These are phyloP conservation scores for Eupithecia pulchellata DNA, from an alignment of 2,888 invertebrate genomes.

Conservation along the genomic window DNA sequence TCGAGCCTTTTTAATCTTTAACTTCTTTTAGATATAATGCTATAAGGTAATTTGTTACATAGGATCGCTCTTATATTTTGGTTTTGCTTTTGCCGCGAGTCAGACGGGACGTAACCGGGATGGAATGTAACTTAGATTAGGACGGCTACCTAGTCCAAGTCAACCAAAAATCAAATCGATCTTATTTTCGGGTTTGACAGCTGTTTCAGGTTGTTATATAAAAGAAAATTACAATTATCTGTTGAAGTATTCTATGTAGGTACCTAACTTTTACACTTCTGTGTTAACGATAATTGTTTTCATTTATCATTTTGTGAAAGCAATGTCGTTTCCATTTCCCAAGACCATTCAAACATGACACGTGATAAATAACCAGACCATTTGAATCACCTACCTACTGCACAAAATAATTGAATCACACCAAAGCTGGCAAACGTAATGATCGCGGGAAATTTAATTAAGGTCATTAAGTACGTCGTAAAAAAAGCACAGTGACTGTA, in stretches of 20 bases:
- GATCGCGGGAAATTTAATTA: conserved; percentile 45
- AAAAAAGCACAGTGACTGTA: conserved; percentile 40
- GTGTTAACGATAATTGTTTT: background rate
- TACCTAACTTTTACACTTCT: background rate
- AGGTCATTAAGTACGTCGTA: conserved; percentile 44
- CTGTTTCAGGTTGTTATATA: background rate
- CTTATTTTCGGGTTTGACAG: background rate
- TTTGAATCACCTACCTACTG: conserved; percentile 37
- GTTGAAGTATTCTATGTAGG: background rate
- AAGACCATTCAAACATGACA: conserved; percentile 11
- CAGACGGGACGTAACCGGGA: background rate
- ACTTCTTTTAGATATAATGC: conserved; percentile 52
- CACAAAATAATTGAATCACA: conserved; percentile 44
- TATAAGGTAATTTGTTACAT: conserved; percentile 30
- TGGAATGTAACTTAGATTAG: background rate
- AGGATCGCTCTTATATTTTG: conserved; percentile 13
- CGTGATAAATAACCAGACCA: conserved; percentile 26
- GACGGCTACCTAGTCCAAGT: background rate
- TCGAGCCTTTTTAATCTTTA: conserved; percentile 64
- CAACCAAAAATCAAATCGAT: background rate
- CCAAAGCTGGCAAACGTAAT: conserved; percentile 44
- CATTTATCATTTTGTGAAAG: conserved; percentile 1
- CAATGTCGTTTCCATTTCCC: conserved; percentile 7
- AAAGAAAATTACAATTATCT: background rate
- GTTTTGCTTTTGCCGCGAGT: background rate